Evolutionary conservation across 2,113 vertebrate species (phyloP), one percentile per base, ranked within the genome.

Genomic region (Xiphias gladius): DNA sequence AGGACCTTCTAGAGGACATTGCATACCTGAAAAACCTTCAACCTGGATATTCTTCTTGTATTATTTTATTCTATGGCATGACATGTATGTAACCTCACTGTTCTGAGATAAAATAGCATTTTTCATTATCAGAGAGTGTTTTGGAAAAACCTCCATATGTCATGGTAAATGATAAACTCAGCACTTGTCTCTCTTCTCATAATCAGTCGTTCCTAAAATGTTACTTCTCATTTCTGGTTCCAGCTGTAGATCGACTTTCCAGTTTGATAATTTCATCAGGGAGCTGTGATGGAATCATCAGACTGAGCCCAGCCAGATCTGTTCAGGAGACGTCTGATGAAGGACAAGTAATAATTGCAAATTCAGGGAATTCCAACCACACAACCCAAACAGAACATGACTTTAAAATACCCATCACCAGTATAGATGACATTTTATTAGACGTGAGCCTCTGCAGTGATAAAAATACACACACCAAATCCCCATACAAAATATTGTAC

Each of bases 171-270:
- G 41, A 61, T 54, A 54, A 52, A 62, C 43, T 30, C 17, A 9
- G 14, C 5, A 3, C 7, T 65, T 41, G 11, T 59, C 19, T n/a
- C 10, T 39, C 10, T 13, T n/a, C 10, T 39, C 10, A 63, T 5
- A 37, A 58, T 39, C 5, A 26, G 24, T 37, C 16, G 11, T 52
- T 9, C 72, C 32, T 52, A 13, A 54, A 75, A 46, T 5, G 48
- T 66, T 20, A 24, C 19, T 63, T 61, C 80, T 76, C 59, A 20
- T 89, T 63, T 83, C 16, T 77, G 67, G 19, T 80, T 74, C 26
- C 93, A 98, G 97, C 95, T 95, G 92, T 95, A 89, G 95, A 96
- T 83, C 90, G 91, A 75, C 91, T 95, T 79, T 94, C 95, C 79
- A 95, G 87, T 83, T 81, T 93, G 70, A 92, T 92, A 48, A 84